These are phyloP conservation scores for Odontamblyopus rebecca DNA, from an alignment of 2,797 vertebrate species.

Conservation along the genomic window DNA sequence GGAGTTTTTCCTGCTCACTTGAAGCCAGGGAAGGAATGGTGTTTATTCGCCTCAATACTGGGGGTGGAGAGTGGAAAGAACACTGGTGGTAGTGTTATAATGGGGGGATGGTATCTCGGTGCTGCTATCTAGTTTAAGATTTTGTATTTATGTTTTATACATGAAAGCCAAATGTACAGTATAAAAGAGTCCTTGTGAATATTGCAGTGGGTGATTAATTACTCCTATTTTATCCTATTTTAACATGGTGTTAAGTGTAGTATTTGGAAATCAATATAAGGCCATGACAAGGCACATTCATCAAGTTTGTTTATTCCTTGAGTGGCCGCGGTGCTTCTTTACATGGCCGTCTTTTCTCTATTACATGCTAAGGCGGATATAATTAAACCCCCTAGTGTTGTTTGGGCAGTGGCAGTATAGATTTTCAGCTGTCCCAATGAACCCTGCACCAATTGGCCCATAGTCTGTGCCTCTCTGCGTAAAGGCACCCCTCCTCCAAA, in stretches of 20 bases:
- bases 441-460: slow-evolving; percentile 50
- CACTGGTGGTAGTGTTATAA: slow-evolving; percentile 53
- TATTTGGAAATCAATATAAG: slow-evolving; percentile 68
- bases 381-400: slow-evolving; percentile 34
- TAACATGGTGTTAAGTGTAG: slow-evolving; percentile 47
- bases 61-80: slow-evolving; percentile 37
- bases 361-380: slow-evolving; percentile 52
- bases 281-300: slow-evolving; percentile 61
- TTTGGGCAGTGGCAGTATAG: slow-evolving; percentile 52
- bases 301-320: slow-evolving; percentile 69
- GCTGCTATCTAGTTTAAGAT: slow-evolving; percentile 58
- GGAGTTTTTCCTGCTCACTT: slow-evolving; percentile 66
- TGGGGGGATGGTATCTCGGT: slow-evolving; percentile 55
- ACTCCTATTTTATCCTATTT: slow-evolving; percentile 34
- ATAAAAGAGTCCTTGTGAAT: slow-evolving; percentile 12
- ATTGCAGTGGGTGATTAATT: slow-evolving; percentile 53
- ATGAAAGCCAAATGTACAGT: slow-evolving; percentile 27
- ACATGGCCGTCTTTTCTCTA: slow-evolving; percentile 54
- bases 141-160: slow-evolving; percentile 10
- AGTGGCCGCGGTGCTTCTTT: slow-evolving; percentile 33
- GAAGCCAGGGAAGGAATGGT: slow-evolving; percentile 54
- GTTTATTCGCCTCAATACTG: slow-evolving; percentile 60
- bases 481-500: slow-evolving; percentile 48
- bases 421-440: slow-evolving; percentile 65
- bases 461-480: slow-evolving; percentile 44